These are phyloP conservation scores for Proales similis DNA, from an alignment of 1,140 invertebrate genomes.

Conservation along the genomic window DNA sequence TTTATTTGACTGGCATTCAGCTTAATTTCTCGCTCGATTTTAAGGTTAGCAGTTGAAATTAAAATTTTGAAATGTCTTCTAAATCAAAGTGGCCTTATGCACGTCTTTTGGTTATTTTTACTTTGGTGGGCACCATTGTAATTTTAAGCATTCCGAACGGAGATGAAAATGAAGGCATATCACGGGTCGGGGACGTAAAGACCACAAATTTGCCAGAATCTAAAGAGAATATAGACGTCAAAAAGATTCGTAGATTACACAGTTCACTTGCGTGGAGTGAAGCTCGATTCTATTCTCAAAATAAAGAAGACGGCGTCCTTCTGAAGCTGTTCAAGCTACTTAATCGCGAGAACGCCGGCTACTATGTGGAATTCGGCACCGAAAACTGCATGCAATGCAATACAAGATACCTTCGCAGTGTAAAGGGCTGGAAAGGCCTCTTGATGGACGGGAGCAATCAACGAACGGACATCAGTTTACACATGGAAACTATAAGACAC, in stretches of 20 bases:
- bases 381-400: slow-evolving; percentile 1
- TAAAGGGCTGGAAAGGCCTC: not conserved
- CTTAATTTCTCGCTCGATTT: no score
- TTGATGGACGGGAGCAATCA: slow-evolving; percentile 1
- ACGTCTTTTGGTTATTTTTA: no score
- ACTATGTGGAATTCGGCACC: slow-evolving; percentile 25
- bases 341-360: not conserved
- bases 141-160: not conserved
- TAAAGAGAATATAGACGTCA: not conserved
- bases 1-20: no score
- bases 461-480: not conserved
- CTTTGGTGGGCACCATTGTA: no score
- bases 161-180: not conserved
- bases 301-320: slow-evolving; percentile 35
- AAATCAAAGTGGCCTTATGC: no score
- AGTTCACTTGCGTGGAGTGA: not conserved
- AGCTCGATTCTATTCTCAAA: slow-evolving; percentile 11
- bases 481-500: slow-evolving; percentile 12
- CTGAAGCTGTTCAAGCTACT: not conserved
- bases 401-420: slow-evolving; percentile 15
- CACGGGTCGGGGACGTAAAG: not conserved
- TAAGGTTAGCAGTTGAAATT: no score
- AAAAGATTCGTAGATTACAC: not conserved
- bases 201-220: not conserved
- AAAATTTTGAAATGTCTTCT: no score